Evolutionary conservation across 2,888 invertebrate species (phyloP), one percentile per base, ranked within the genome.

Genomic region (Cantharis rufa): DNA sequence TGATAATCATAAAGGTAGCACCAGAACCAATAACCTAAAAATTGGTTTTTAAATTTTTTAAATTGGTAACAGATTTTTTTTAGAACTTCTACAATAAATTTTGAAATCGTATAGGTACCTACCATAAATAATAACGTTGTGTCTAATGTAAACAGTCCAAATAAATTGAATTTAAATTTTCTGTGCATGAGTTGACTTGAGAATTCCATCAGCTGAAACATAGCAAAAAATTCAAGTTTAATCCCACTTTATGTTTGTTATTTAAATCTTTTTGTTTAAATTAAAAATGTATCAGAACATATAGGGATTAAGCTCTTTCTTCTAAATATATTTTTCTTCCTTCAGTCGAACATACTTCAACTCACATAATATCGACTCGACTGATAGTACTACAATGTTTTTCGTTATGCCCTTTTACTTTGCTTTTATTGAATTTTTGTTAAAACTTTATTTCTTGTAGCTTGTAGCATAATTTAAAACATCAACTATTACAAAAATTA

Each of bases 1-100:
- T 72, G 15, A 78, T 78, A 11, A 62, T 64, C 68, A 78, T 75
- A n/a, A 74, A 78, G 10, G 78, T 78, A 21, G 72, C 86, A 0
- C 87, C 87, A 7, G 86, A 85, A 0, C 86, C 86, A 2, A 86
- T 84, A 64, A 87, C 86, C 88, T 88, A 72, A 76, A 74, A 72
- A 61, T 24, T 10, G 10, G 1, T 24, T 24, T 24, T 24, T 9
- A 24, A 24, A 24, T 24, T 7, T 24, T 9, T 24, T 24, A 9
- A 24, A 9, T 24, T 9, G 3, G 10, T 18, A 21, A 5, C n/a
- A 27, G 27, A 24, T 28, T 18, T 15, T 28, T 32, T 10, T 63
- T 16, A 69, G 24, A 27, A 62, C 7, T 62, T n/a, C 18, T 28
- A 71, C 61, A n/a, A 9, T 10, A 24, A 62, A 9, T 24, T 71